These are phyloP conservation scores for Nezara viridula DNA, from an alignment of 2,888 invertebrate species.

Conservation along the genomic window DNA sequence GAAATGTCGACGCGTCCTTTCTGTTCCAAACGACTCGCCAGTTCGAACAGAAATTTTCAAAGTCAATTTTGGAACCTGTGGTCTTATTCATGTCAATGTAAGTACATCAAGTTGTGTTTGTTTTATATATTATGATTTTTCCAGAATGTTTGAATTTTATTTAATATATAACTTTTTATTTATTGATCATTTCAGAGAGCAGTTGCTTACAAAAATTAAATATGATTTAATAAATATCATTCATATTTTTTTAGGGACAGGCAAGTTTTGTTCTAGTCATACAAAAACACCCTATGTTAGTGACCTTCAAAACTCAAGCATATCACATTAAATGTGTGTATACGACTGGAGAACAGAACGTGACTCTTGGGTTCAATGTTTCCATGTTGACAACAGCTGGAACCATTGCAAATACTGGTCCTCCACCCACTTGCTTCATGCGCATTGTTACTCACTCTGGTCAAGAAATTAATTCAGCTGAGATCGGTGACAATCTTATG, in stretches of 20 bases:
- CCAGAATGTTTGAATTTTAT: not conserved
- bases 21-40: constrained; percentile 78
- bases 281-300: constrained; percentile 95
- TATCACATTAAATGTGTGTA: constrained; percentile 97
- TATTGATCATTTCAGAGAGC: not conserved
- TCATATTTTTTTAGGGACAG: constrained; percentile 76
- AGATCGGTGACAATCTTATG: constrained; percentile 91
- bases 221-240: not conserved
- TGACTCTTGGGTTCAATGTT: constrained; percentile 93
- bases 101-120: constrained; percentile 68
- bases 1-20: constrained; percentile 86
- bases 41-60: constrained; percentile 84
- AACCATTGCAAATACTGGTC: constrained; percentile 94
- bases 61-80: constrained; percentile 92
- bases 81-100: constrained; percentile 90
- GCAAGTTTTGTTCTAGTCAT: constrained; percentile 95
- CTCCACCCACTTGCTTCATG: constrained; percentile 93
- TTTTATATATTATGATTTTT: not conserved
- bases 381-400: constrained; percentile 96
- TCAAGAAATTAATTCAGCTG: constrained; percentile 90
- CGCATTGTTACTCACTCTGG: constrained; percentile 89
- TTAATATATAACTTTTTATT: not conserved
- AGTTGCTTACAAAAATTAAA: not conserved
- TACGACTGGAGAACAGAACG: constrained; percentile 93
- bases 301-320: constrained; percentile 94